Percentiles rank a stretch among this genome's conserved stretches.
These are phyloP conservation scores for Caenorhabditis japonica DNA, from an alignment of 2,888 invertebrate species.

Conservation along the genomic window DNA sequence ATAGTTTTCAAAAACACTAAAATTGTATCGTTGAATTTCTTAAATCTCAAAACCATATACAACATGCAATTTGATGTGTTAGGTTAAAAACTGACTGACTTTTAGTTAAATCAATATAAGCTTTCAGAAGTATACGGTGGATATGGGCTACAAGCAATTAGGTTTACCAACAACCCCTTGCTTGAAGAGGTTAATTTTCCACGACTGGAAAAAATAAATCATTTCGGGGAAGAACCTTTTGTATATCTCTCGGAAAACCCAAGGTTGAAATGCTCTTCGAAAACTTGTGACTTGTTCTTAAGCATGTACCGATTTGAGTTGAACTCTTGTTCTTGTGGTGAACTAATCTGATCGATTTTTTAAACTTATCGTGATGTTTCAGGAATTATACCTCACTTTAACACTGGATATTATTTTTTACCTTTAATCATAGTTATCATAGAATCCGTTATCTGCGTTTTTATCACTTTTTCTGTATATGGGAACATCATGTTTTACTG, in stretches of 20 bases:
- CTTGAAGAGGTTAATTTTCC: background rate
- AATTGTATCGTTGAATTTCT: background rate
- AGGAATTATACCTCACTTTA: slow-evolving; percentile 20
- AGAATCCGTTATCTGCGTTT: slow-evolving; percentile 1
- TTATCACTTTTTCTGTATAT: slow-evolving; percentile 7
- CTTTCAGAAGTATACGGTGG: background rate
- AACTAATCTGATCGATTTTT: no score
- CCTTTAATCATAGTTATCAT: background rate
- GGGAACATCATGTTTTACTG: slow-evolving; percentile 1
- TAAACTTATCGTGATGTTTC: no score
- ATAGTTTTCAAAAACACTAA: background rate
- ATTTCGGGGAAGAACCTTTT: background rate
- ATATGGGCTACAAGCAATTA: background rate
- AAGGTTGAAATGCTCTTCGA: background rate
- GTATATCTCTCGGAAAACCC: background rate
- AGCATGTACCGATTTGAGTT: background rate
- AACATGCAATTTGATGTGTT: no score
- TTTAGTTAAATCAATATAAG: no score
- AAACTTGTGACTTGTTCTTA: background rate
- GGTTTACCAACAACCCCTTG: background rate
- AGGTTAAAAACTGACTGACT: no score
- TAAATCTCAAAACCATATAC: background rate
- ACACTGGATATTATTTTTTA: background rate
- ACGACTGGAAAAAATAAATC: background rate
- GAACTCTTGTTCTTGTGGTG: background rate